Evolutionary conservation across 2,888 invertebrate species (phyloP), one percentile per base, ranked within the genome.

Genomic region (Dynastes hyllus): DNA sequence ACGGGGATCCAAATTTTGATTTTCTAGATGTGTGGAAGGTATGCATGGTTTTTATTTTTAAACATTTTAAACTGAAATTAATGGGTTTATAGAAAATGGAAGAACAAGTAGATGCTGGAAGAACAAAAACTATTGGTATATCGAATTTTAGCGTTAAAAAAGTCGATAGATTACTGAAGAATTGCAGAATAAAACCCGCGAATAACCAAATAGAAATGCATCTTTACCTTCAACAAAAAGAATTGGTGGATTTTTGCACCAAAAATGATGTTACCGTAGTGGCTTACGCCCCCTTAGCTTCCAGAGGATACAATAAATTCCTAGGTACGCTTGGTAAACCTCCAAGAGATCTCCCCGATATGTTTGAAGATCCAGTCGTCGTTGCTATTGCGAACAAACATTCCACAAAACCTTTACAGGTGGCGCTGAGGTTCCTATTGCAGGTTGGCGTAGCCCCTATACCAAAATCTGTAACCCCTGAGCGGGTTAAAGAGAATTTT

Each of bases 111-210:
- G 91, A 92, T 45, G n/a, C n/a, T 0, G 96, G 96, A 0, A 90
- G n/a, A 27, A 90, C 94, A 0, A 95, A 93, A 84, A 92, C n/a
- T n/a, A 95, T 97, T 84, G 97, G 97, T 0, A 87, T 97, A 3
- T 97, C 97, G n/a, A 97, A 97, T 88, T 93, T 96, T 87, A 96
- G 94, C 87, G 90, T 89, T 50, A 90, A 91, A 27, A 97, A 97
- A 89, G 91, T 97, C 78, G 89, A 91, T 75, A 91, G 93, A 76
- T 88, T 97, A 78, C 86, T 93, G 55, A 89, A 91, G n/a, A 90
- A 90, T 71, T 91, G n/a, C 2, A 90, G n/a, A 75, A 92, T 94
- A 76, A 92, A 91, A n/a, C 96, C 94, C 55, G 91, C 93, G 73
- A 90, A 89, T 88, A 86, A 93, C 4, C 91, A 94, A 91, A 91